Conservation (phyloP, 2,888 invertebrate species). For the Eupithecia exiguata region DNA sequence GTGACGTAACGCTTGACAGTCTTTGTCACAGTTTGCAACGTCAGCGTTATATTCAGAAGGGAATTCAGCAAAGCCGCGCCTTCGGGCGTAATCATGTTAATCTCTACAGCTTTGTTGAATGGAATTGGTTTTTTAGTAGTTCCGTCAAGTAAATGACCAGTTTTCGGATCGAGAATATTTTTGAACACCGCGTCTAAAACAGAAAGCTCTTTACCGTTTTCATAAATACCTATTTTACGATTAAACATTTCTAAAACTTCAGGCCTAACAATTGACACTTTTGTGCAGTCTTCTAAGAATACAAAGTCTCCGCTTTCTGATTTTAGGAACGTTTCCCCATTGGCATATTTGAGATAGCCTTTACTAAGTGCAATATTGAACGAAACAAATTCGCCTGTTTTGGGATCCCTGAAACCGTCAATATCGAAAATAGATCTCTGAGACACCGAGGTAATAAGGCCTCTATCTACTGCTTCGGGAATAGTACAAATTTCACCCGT, state of each 20-base stretch:
- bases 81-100: constrained; percentile 92
- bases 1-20: constrained; percentile 92
- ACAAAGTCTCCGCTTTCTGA: constrained; percentile 89
- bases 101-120: constrained; percentile 93
- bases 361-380: constrained; percentile 92
- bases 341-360: constrained; percentile 89
- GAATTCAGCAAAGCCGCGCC: constrained; percentile 94
- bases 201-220: constrained; percentile 89
- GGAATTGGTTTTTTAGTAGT: constrained; percentile 88
- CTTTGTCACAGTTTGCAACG: constrained; percentile 93
- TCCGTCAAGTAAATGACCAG: constrained; percentile 92
- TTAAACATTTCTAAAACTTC: constrained; percentile 94
- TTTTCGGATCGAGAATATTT: constrained; percentile 93
- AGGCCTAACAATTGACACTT: constrained; percentile 90
- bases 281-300: constrained; percentile 91
- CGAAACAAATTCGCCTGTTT: constrained; percentile 91
- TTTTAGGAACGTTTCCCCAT: constrained; percentile 89
- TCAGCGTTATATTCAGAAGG: constrained; percentile 93
- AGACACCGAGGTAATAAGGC: constrained; percentile 93
- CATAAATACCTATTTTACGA: constrained; percentile 91
- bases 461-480: constrained; percentile 94
- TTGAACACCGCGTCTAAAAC: constrained; percentile 95
- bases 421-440: constrained; percentile 96
- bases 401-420: constrained; percentile 93
- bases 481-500: constrained; percentile 90